Base-by-base conservation (phyloP, 2,113 vertebrate species). In the Labrus mixtus region DNA sequence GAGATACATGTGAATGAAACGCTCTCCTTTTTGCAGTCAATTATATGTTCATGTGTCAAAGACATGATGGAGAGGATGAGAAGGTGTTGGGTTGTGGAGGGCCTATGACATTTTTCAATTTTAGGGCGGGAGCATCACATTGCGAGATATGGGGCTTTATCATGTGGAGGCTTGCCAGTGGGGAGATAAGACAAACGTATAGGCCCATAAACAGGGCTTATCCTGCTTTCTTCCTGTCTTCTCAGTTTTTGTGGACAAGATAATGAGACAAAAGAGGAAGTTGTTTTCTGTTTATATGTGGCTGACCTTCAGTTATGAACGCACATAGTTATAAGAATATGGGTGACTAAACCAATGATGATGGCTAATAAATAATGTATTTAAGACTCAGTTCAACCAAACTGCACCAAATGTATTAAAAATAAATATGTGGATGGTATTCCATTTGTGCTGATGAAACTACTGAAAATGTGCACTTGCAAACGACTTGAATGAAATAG, bases 1-100 rank as follows among this genome's bases (percentile, higher is more conserved):
- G 73, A 85, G 79, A 88, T 77, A 86, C 84, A 80, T 82, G 82
- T 82, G 83, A 92, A 84, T 81, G 70, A 81, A 81, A 83, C 39
- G 59, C 70, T 81, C 54, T 16, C 39, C 64, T 68, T 77, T 79
- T 81, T 66, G 68, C 82, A 74, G 84, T 82, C 81, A 76, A 81
- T 87, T 90, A 90, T 62, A 59, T 75, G 78, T 77, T 76, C 76
- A 45, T 20, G 61, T 78, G 78, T 76, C 78, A 73, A 72, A 22
- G 54, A 15, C 33, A 22, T 68, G 80, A 81, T 82, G 50, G 78
- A 90, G 67, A 66, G 81, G 75, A 76, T 59, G 73, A 53, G 64
- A 29, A 58, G 15, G 19, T 45, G 82, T 41, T 61, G 76, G 64
- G 57, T 80, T 71, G 67, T 64, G 53, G 63, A 73, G n/a, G 48